A percentile compares a stretch with the other conserved stretches of the same genome.
phyloP scores from a whole-genome alignment of 2,888 invertebrate species.

The Caenorhabditis japonica region DNA sequence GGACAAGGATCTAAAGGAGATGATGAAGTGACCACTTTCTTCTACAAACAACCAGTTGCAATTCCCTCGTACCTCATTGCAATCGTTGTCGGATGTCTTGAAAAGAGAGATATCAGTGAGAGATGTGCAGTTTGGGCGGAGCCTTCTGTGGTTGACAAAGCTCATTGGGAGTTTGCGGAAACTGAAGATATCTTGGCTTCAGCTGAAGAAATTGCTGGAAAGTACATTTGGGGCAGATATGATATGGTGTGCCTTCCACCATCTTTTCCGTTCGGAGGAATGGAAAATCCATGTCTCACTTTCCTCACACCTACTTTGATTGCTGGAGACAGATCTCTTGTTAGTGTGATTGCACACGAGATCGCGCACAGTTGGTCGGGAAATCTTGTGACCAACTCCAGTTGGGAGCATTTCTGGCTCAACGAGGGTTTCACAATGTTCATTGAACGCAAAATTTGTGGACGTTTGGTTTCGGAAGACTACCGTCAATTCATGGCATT shows the following conservation, averaged over 20 bases:
- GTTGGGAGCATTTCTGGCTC: conserved; percentile 95
- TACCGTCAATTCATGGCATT: conserved; percentile 86
- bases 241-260: conserved; percentile 91
- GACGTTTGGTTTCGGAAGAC: conserved; percentile 82
- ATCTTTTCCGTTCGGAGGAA: conserved; percentile 93
- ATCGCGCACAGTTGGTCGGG: conserved; percentile 96
- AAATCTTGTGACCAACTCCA: conserved; percentile 91
- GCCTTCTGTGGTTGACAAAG: conserved; percentile 86
- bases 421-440: conserved; percentile 96
- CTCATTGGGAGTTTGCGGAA: conserved; percentile 90
- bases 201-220: conserved; percentile 69
- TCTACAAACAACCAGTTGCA: conserved; percentile 82
- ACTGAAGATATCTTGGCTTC: conserved; percentile 65
- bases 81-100: conserved; percentile 87
- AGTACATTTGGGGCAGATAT: conserved; percentile 80
- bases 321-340: conserved; percentile 91
- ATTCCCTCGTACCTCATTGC: conserved; percentile 92
- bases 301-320: conserved; percentile 93
- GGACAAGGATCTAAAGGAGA: conserved; percentile 65
- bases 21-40: conserved; percentile 65
- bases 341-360: conserved; percentile 93
- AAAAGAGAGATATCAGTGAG: conserved; percentile 78
- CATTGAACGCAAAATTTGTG: conserved; percentile 88
- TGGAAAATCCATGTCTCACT: conserved; percentile 96
- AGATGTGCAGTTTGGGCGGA: conserved; percentile 90